phyloP scores from a whole-genome alignment of 64 coral and sea anemone species.

The Orbicella faveolata region DNA sequence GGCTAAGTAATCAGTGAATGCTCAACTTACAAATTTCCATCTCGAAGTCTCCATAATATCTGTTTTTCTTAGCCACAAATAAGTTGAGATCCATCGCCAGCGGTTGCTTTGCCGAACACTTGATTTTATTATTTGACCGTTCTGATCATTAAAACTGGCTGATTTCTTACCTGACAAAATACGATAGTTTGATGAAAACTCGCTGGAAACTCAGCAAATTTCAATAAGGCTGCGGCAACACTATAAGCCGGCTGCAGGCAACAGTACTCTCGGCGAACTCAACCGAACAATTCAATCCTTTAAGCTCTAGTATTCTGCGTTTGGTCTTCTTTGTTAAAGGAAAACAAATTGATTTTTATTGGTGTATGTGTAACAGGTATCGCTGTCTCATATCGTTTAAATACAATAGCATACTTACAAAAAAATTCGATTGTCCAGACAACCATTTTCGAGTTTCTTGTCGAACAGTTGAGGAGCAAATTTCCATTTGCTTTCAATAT shows the following conservation, averaged over 20 bases:
- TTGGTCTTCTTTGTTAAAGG: no score
- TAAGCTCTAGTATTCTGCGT: no score
- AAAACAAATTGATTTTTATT: background rate
- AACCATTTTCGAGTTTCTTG: background rate
- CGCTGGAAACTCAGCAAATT: background rate
- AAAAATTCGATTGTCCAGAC: background rate
- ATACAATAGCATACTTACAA: background rate
- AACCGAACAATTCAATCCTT: no score
- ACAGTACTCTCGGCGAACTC: background rate
- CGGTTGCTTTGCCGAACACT: no score
- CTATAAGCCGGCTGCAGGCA: background rate
- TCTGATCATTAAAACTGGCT: background rate
- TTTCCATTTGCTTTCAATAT: no score
- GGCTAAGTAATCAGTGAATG: no score
- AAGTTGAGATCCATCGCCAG: no score
- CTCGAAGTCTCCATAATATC: no score
- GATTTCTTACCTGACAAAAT: background rate
- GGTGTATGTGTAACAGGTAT: background rate
- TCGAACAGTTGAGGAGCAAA: no score
- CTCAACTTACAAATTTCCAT: no score
- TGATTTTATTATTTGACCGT: background rate
- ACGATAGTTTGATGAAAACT: background rate
- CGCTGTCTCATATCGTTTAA: background rate
- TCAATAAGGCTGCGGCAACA: background rate
- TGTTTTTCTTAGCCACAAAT: no score